Percentiles rank a stretch among this genome's conserved stretches.
phyloP scores from a whole-genome alignment of 2,888 invertebrate genomes.

The Clitarchus hookeri region DNA sequence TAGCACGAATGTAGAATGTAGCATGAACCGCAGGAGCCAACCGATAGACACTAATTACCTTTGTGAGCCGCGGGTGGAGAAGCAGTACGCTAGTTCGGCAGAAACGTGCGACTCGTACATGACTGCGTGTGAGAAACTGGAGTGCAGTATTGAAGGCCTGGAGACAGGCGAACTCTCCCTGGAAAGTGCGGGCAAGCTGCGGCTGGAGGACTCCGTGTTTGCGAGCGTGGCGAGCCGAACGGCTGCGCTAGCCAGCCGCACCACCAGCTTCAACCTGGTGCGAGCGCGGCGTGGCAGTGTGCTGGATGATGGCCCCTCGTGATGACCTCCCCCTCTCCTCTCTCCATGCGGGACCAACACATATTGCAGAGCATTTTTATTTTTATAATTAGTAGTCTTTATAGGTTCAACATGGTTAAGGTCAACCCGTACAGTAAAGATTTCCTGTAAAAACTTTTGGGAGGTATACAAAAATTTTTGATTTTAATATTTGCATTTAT shows the following conservation, averaged over 20 bases:
- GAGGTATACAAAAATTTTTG: too few relatives aligned
- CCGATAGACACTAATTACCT: neutral
- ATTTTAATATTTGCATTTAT: too few relatives aligned
- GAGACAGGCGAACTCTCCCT: neutral
- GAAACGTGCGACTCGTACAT: neutral
- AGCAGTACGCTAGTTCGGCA: neutral
- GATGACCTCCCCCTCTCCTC: conserved; percentile 27
- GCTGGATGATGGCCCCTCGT: conserved; percentile 40
- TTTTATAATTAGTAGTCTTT: neutral
- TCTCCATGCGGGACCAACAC: neutral
- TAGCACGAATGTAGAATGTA: too few relatives aligned
- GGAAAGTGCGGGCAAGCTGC: neutral
- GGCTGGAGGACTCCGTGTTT: conserved; percentile 34
- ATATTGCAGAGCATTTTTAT: neutral
- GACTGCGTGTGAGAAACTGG: neutral
- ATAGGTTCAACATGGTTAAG: neutral
- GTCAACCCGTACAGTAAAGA: neutral
- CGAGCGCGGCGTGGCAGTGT: conserved; percentile 40
- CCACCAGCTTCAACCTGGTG: conserved; percentile 44
- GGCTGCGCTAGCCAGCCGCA: conserved; percentile 41
- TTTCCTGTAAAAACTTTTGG: neutral
- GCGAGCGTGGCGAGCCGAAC: conserved; percentile 43
- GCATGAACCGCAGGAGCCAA: neutral
- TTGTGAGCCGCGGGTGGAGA: neutral
- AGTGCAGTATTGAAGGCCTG: neutral